Base-by-base conservation (phyloP, 1,140 invertebrate species). In the Dysdera silvatica region DNA sequence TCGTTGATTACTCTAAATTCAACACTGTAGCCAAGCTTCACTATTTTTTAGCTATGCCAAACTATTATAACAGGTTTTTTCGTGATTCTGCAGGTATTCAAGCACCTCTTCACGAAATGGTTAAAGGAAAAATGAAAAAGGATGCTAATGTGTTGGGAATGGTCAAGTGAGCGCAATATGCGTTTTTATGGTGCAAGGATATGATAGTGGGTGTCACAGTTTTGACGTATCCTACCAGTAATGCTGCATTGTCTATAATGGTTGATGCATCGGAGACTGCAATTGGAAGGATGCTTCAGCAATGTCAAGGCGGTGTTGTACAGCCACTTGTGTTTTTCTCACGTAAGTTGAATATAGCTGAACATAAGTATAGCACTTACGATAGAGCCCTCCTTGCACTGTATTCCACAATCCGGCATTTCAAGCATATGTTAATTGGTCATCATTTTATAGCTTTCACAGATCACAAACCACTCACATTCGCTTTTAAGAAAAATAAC, bases 1-100 rank as follows among this genome's bases (percentile, higher is more conserved):
- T 80, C 14, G 24, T 53, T 6, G 61, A 75, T 0, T 72, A 75
- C 0, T 67, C 70, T 12, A 53, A 35, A 48, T 76, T 76, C 0
- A 58, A 14, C 29, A 69, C 76, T 58, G 54, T 71, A 23, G 66
- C 66, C 7, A 64, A 75, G 63, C 33, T 77, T 8, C 65, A 69
- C 43, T 51, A 67, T 3, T 75, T 74, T 62, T 24, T 74, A n/a
- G 75, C 73, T 5, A 60, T 74, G 20, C 41, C 76, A 3, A 76
- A 75, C 56, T 76, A 72, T 67, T 78, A 77, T 67, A 68, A 65
- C 4, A 70, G 62, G 61, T 78, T 76, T 60, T 49, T 77, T 18
- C 61, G 54, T 14, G 68, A 72, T 52, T 64, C 72, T 7, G 61
- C 71, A 1, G 20, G 45, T 12, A 33, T 54, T 1, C 63, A 66